phyloP scores from a whole-genome alignment of 2,113 vertebrate genomes.

The Pontoporia blainvillei region DNA sequence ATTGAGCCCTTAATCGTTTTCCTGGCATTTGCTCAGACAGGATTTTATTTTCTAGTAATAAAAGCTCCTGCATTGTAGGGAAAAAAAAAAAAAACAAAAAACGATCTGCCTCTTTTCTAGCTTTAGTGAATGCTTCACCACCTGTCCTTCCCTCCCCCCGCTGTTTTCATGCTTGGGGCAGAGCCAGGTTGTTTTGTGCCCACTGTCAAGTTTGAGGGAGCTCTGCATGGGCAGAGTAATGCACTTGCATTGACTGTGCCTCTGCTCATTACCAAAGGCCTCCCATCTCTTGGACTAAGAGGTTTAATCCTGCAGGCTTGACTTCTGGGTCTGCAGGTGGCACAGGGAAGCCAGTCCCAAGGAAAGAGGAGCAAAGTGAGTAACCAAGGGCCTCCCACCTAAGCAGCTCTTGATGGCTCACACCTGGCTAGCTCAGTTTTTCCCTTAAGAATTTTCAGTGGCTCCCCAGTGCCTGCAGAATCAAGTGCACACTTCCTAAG shows the following conservation, averaged over 20 bases:
- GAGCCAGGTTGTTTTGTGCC: conserved; percentile 54
- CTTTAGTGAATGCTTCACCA: conserved; percentile 40
- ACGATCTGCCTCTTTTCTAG: not conserved
- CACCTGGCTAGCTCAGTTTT: not conserved
- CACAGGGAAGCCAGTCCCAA: not conserved
- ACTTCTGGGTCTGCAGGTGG: conserved; percentile 1
- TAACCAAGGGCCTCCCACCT: not conserved
- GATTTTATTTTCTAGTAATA: conserved; percentile 69
- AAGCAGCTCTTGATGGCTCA: not conserved
- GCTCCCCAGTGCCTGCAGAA: not conserved
- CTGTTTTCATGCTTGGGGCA: conserved; percentile 35
- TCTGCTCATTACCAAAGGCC: not conserved
- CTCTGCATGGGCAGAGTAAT: not conserved
- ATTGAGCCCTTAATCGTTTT: conserved; percentile 60
- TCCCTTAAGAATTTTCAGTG: not conserved
- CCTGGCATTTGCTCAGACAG: conserved; percentile 22
- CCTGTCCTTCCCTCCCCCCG: not conserved
- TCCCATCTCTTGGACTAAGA: not conserved
- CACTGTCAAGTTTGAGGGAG: conserved; percentile 4
- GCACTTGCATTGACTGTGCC: not conserved
- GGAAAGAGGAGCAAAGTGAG: not conserved
- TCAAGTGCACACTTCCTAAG: not conserved
- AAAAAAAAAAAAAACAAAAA: conserved; percentile 7
- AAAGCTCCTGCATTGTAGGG: conserved; percentile 45
- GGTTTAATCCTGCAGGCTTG: not conserved